Evolutionary conservation across 1,140 invertebrate species (phyloP), one percentile per base, ranked within the genome.

Genomic region (Diabrotica undecimpunctata): DNA sequence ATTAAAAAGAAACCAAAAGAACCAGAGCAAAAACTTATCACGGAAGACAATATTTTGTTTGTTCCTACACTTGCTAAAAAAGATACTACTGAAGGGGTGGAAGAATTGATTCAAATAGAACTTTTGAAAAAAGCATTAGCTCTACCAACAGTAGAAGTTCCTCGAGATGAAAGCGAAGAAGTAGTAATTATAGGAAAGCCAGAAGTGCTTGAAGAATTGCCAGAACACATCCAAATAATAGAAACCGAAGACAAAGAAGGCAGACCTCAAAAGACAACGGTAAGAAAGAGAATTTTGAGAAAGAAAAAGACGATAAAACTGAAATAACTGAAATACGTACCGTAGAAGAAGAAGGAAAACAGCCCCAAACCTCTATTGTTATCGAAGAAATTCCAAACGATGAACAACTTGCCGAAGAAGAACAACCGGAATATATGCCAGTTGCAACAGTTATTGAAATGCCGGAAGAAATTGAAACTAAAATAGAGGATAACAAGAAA

Each of bases 401-500:
- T 38, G 41, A 46, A n/a, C 6, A 46, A 5, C 39, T 70, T 38
- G 39, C 3, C 5, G 56, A 58, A 10, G 12, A 12, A 25, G 41
- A 46, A n/a, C 41, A 46, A 46, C 39, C 36, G 10, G 8, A 12
- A 7, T 25, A 55, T 9, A 55, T 9, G 9, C 35, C 54, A 25
- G 10, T 6, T 6, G 11, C 13, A 11, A 6, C 39, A 35, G 51
- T 62, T 37, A 50, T 52, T 11, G 61, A 62, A 12, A 36, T 38
- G 14, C 71, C 71, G 5, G 70, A 70, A 62, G 67, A 74, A 46
- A 66, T 79, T 6, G 53, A 75, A 12, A 79, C 74, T 41, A 64
- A 76, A 69, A 72, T 77, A 68, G 74, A 75, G 69, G 72, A 74
- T 67, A 71, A 77, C 5, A 77, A 76, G 64, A 76, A 75, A 62